Percentiles rank a stretch among this genome's conserved stretches.
These are phyloP conservation scores for Lasioglossum calceatum DNA, from an alignment of 2,888 invertebrate genomes.

Conservation along the genomic window DNA sequence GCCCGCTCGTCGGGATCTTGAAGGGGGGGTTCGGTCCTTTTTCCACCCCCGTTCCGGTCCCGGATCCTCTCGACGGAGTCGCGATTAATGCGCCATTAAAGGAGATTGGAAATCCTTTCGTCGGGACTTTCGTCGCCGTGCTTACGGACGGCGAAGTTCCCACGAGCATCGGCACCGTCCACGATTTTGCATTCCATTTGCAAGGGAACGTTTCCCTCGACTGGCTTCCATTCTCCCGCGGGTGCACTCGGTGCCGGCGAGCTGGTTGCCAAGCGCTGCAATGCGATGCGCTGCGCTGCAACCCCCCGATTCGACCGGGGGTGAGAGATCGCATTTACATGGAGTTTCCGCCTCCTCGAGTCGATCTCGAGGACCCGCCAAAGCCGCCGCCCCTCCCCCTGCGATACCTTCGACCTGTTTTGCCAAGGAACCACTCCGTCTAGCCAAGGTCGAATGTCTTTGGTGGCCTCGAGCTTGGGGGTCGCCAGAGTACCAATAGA, in stretches of 20 bases:
- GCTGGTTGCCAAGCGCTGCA: slow-evolving; percentile 33
- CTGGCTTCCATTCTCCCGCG: slow-evolving; percentile 61
- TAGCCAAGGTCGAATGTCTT: neutral
- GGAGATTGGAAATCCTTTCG: slow-evolving; percentile 75
- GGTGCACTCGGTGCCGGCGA: slow-evolving; percentile 57
- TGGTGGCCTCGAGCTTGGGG: neutral
- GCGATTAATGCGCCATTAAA: slow-evolving; percentile 74
- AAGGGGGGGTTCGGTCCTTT: neutral
- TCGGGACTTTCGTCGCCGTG: slow-evolving; percentile 68
- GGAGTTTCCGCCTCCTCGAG: slow-evolving; percentile 52
- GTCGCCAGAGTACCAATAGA: too few relatives aligned
- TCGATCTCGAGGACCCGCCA: slow-evolving; percentile 58
- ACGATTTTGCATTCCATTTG: slow-evolving; percentile 73
- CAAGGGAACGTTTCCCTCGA: slow-evolving; percentile 52
- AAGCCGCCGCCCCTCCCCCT: neutral
- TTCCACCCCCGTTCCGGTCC: slow-evolving; percentile 16
- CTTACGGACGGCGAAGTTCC: slow-evolving; percentile 60
- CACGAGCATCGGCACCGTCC: slow-evolving; percentile 62
- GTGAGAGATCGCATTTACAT: slow-evolving; percentile 68
- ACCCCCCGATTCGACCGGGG: slow-evolving; percentile 19
- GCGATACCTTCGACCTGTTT: slow-evolving; percentile 62
- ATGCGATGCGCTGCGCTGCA: neutral
- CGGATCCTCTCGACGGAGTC: slow-evolving; percentile 59
- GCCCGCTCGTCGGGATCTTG: slow-evolving; percentile 19
- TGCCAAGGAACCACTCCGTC: slow-evolving; percentile 20